Evolutionary conservation across 2,113 vertebrate genomes (phyloP).

Genomic region (Myiozetetes cayanensis): DNA sequence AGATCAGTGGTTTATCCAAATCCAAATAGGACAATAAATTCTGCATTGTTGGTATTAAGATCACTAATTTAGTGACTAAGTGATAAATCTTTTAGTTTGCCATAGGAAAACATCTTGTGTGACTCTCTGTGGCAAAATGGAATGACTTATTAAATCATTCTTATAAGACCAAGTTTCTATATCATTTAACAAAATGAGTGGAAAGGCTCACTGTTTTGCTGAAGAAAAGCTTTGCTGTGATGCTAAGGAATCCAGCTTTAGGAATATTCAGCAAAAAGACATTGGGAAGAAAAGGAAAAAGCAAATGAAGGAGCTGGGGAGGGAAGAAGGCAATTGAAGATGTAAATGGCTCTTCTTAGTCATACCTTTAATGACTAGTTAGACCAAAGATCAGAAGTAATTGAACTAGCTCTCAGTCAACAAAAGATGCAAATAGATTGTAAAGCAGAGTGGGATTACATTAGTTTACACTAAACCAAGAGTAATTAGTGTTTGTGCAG

Average conservation of each 20-base stretch:
- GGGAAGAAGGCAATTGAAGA: not conserved
- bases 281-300: not conserved
- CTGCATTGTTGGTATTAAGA: not conserved
- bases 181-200: not conserved
- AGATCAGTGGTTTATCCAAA: not conserved
- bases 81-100: not conserved
- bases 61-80: not conserved
- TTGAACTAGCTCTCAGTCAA: conserved; percentile 31
- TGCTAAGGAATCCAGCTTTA: not conserved
- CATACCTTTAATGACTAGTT: conserved; percentile 19
- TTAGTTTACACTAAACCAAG: conserved; percentile 38
- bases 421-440: conserved; percentile 42
- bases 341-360: not conserved
- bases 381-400: conserved; percentile 40
- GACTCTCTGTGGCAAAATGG: not conserved
- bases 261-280: not conserved
- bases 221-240: not conserved
- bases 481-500: conserved; percentile 42
- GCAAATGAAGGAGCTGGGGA: not conserved
- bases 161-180: not conserved
- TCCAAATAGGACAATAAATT: not conserved
- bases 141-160: not conserved
- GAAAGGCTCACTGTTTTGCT: not conserved
- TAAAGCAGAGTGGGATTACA: conserved; percentile 10
- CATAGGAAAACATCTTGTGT: not conserved